Evolutionary conservation across 2,113 vertebrate genomes (phyloP).

Genomic region (Neolamprologus falcicula): DNA sequence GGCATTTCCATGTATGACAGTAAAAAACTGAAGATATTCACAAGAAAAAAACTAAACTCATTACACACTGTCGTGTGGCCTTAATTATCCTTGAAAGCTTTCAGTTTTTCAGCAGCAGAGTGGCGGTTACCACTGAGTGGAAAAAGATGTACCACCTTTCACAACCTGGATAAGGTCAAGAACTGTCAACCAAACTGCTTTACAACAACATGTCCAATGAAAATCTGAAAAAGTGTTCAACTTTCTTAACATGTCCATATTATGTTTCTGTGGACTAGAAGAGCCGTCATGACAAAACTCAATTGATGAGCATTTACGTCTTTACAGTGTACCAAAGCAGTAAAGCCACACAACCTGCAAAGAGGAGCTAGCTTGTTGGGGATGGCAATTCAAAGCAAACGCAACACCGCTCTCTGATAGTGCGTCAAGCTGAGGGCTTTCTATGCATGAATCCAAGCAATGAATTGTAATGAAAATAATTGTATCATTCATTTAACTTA

Average conservation of each 20-base stretch:
- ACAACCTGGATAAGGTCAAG: background rate
- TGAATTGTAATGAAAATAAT: background rate
- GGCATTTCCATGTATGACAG: background rate
- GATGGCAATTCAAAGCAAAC: background rate
- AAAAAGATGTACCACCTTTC: background rate
- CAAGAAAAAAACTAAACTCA: background rate
- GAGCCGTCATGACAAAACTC: background rate
- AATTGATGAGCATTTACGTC: background rate
- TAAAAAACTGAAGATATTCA: background rate
- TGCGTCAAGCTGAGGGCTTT: rapidly evolving
- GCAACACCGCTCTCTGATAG: background rate
- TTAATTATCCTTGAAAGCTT: background rate
- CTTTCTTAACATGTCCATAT: background rate
- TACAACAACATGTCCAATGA: background rate
- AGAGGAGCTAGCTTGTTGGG: background rate
- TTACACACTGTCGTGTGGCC: background rate
- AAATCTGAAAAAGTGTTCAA: background rate
- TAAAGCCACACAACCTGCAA: background rate
- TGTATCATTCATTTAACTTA: background rate
- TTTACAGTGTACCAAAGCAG: background rate
- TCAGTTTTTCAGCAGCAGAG: background rate
- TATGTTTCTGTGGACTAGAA: background rate
- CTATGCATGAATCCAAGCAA: background rate
- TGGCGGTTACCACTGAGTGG: background rate
- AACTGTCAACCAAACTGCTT: background rate